phyloP scores from a whole-genome alignment of 2,888 invertebrate species.

The Taphrorychus bicolor region DNA sequence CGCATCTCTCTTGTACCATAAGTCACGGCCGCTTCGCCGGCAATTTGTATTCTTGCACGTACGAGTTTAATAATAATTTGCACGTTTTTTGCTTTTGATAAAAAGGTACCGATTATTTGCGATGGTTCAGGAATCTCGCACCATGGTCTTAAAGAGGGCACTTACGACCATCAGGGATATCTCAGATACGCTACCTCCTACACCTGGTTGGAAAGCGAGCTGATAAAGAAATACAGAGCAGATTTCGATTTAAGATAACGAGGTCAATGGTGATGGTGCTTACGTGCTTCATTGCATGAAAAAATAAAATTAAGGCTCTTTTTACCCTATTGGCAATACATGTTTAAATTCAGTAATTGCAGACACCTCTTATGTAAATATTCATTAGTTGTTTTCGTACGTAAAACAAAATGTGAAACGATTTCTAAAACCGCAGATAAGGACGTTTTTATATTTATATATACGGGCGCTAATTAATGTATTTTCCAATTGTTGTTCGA shows the following conservation, averaged over 20 bases:
- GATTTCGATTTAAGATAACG: not conserved
- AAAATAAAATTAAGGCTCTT: too few species aligned
- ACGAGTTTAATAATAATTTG: not conserved
- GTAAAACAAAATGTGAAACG: constrained; percentile 30
- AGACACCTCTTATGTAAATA: constrained; percentile 8
- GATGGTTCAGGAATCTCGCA: not conserved
- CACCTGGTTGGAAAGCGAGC: not conserved
- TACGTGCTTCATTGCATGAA: too few species aligned
- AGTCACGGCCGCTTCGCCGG: constrained; percentile 30
- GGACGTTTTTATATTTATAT: constrained; percentile 21
- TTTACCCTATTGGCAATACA: too few species aligned
- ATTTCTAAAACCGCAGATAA: constrained; percentile 35
- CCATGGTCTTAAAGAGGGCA: not conserved
- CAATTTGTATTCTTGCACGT: constrained; percentile 4
- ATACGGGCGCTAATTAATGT: constrained; percentile 36
- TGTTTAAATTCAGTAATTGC: not conserved
- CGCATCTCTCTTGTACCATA: constrained; percentile 27
- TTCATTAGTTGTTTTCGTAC: constrained; percentile 15
- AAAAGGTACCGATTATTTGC: not conserved
- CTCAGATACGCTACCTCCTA: constrained; percentile 12
- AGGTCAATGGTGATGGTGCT: not conserved
- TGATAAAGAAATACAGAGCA: not conserved
- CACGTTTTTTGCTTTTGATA: constrained; percentile 1
- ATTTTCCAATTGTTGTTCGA: constrained; percentile 35
- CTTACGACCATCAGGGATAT: constrained; percentile 7